Conservation (phyloP, 2,113 vertebrate species). For the Gnathonemus longibarbis region DNA sequence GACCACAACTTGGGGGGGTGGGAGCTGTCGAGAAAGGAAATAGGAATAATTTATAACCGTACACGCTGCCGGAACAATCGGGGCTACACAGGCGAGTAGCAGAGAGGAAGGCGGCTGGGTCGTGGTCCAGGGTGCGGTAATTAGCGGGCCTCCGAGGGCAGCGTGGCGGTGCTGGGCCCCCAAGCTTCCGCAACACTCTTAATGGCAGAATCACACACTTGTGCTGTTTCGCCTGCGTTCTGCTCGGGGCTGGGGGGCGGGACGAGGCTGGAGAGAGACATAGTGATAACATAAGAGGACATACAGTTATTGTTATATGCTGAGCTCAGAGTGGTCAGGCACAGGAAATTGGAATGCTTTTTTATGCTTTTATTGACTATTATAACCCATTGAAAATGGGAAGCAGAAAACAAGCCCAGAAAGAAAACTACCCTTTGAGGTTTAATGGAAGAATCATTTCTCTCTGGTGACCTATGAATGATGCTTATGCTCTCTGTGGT, state of each 20-base stretch:
- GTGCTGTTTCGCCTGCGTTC: neutral
- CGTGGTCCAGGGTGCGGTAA: neutral
- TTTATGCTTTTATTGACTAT: neutral
- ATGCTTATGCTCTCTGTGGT: neutral
- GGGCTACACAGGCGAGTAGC: neutral
- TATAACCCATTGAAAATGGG: neutral
- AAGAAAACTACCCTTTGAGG: neutral
- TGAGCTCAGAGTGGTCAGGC: neutral
- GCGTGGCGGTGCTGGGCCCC: neutral
- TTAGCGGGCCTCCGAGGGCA: neutral
- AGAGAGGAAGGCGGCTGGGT: neutral
- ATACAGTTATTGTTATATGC: neutral
- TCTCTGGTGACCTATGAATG: neutral
- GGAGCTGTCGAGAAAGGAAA: slow-evolving; percentile 14
- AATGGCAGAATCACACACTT: neutral
- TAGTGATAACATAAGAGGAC: neutral
- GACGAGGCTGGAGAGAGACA: neutral
- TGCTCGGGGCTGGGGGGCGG: neutral
- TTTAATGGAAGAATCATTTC: neutral
- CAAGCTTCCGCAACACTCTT: neutral
- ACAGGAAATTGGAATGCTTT: neutral
- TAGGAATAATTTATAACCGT: slow-evolving; percentile 18
- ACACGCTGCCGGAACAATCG: neutral
- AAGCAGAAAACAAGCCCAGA: neutral
- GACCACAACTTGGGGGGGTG: neutral